phyloP scores from a whole-genome alignment of 1,140 invertebrate genomes.

The Formica exsecta region DNA sequence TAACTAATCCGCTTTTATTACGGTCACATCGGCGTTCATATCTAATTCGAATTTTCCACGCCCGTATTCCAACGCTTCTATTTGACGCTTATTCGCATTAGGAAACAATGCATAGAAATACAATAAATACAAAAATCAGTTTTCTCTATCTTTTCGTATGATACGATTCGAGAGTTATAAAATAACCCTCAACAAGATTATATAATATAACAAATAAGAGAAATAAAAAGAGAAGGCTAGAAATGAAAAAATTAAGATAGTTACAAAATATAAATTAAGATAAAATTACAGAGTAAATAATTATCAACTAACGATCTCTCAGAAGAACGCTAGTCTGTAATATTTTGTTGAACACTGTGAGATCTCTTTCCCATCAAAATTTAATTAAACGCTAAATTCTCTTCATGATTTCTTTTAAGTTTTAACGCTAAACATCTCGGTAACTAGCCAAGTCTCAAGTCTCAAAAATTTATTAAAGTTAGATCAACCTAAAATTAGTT shows the following conservation, averaged over 20 bases:
- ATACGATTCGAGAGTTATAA: background rate
- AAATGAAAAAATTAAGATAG: background rate
- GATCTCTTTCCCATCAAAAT: background rate
- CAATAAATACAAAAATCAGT: conserved; percentile 11
- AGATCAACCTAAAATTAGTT: conserved; percentile 4
- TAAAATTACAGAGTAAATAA: background rate
- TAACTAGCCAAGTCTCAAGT: background rate
- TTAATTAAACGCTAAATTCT: background rate
- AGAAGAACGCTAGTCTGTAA: background rate
- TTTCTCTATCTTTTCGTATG: conserved; percentile 33
- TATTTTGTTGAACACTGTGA: background rate
- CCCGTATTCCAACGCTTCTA: conserved; percentile 5
- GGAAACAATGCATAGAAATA: background rate
- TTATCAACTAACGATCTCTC: background rate
- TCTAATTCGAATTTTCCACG: conserved; percentile 39
- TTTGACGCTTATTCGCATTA: conserved; percentile 8
- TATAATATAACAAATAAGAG: conserved; percentile 12
- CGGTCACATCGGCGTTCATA: background rate
- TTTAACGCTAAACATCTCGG: background rate
- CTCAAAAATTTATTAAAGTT: background rate
- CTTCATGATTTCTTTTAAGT: background rate
- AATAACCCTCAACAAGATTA: background rate
- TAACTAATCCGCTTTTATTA: conserved; percentile 39
- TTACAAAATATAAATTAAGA: background rate
- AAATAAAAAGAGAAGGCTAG: background rate